These are phyloP conservation scores for Nomada goodeniana DNA, from an alignment of 2,888 invertebrate species.

Conservation along the genomic window DNA sequence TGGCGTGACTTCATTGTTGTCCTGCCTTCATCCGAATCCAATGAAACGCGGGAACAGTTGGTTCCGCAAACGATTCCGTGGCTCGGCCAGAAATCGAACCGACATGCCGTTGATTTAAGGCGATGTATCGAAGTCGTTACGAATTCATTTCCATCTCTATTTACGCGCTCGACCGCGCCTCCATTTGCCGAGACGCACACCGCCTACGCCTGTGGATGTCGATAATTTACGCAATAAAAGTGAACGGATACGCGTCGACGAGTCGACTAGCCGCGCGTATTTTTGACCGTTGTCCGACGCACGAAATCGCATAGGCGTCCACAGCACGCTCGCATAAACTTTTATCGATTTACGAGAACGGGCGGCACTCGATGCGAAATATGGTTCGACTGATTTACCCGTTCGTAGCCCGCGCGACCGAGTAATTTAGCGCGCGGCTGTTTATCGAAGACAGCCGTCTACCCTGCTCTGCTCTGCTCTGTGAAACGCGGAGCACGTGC, in stretches of 20 bases:
- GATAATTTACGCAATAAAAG: slow-evolving; percentile 52
- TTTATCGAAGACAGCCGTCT: slow-evolving; percentile 38
- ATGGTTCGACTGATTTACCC: slow-evolving; percentile 25
- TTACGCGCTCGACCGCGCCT: slow-evolving; percentile 28
- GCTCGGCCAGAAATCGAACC: no score
- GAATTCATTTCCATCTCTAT: slow-evolving; percentile 14
- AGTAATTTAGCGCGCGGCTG: slow-evolving; percentile 36
- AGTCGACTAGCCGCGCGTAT: slow-evolving; percentile 16
- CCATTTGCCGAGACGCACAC: slow-evolving; percentile 15
- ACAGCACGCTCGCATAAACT: slow-evolving; percentile 9
- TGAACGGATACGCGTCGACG: slow-evolving; percentile 31
- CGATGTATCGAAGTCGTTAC: slow-evolving; percentile 5
- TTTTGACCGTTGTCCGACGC: slow-evolving; percentile 2
- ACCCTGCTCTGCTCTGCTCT: not conserved
- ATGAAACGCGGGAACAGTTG: slow-evolving; percentile 1
- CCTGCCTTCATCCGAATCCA: slow-evolving; percentile 7
- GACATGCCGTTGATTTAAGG: not conserved
- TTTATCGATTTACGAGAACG: slow-evolving; percentile 37
- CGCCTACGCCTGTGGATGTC: slow-evolving; percentile 14
- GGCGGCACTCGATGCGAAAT: slow-evolving; percentile 21
- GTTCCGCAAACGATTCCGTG: not conserved
- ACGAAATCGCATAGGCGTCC: slow-evolving; percentile 27
- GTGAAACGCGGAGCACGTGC: slow-evolving; percentile 25
- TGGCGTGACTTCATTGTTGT: slow-evolving; percentile 1
- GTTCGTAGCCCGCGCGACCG: not conserved